Percentiles rank a stretch among this genome's conserved stretches.
Evolutionary conservation across 2,113 vertebrate genomes (phyloP).

Genomic region (Eublepharis macularius): DNA sequence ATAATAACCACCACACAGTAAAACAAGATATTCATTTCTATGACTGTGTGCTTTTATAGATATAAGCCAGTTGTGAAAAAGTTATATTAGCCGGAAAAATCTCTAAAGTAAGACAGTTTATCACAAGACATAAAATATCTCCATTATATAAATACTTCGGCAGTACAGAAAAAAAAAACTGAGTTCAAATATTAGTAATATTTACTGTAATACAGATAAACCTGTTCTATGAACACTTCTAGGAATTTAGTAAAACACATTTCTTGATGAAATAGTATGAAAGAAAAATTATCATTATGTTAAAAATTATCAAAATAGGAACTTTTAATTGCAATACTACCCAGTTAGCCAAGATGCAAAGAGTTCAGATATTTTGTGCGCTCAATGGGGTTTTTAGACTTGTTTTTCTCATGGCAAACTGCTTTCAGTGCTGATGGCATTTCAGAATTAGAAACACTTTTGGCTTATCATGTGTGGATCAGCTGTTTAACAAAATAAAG

Average conservation of each 20-base stretch:
- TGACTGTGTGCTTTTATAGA: constrained; percentile 58
- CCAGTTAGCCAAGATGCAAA: not conserved
- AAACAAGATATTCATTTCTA: constrained; percentile 64
- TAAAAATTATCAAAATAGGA: not conserved
- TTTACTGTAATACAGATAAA: not conserved
- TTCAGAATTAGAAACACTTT: not conserved
- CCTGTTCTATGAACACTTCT: constrained; percentile 3
- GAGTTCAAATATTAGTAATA: not conserved
- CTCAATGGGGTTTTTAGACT: not conserved
- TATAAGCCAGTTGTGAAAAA: constrained; percentile 47
- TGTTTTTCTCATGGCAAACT: not conserved
- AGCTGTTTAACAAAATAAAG: not conserved
- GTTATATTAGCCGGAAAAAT: constrained; percentile 54
- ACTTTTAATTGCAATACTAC: not conserved
- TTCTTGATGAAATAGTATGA: not conserved
- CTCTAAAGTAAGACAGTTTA: constrained; percentile 38
- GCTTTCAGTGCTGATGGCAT: not conserved
- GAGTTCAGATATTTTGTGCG: not conserved
- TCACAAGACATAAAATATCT: constrained; percentile 45
- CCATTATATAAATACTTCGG: not conserved
- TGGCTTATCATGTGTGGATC: not conserved
- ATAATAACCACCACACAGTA: constrained; percentile 72
- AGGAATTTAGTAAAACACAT: not conserved
- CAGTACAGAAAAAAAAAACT: not conserved
- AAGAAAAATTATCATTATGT: not conserved